phyloP scores from a whole-genome alignment of 2,888 invertebrate species.

The Gisinianus flammeolus region DNA sequence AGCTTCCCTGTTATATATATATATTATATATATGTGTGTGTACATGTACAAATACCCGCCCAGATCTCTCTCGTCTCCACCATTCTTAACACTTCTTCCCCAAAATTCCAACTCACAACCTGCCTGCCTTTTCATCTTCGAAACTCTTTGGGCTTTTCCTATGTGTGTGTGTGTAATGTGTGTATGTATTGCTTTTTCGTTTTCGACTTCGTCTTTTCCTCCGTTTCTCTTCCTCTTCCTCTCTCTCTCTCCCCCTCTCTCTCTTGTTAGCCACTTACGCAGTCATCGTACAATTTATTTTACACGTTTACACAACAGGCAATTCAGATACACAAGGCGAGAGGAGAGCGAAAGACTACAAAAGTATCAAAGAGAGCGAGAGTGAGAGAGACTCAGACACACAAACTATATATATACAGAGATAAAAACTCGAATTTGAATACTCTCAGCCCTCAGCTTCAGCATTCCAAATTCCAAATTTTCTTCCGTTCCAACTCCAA shows the following conservation, averaged over 20 bases:
- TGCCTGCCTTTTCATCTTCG: not conserved
- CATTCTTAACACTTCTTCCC: not conserved
- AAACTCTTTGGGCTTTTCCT: not conserved
- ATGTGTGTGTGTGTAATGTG: not conserved
- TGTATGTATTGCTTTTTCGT: constrained; percentile 25
- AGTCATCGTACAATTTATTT: constrained; percentile 11
- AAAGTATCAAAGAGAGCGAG: constrained; percentile 1
- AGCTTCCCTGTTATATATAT: not conserved
- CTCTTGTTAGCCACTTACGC: not conserved
- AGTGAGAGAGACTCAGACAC: not conserved
- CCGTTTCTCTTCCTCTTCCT: not conserved
- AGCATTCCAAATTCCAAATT: not conserved
- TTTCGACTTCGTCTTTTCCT: constrained; percentile 10
- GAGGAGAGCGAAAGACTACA: not conserved
- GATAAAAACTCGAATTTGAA: not conserved
- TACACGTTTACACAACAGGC: constrained; percentile 14
- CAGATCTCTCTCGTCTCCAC: not conserved
- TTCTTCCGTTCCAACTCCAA: not conserved
- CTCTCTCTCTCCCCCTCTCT: not conserved
- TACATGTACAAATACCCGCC: not conserved
- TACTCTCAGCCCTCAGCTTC: not conserved
- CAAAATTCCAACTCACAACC: not conserved
- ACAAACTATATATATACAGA: not conserved
- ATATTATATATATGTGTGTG: not conserved
- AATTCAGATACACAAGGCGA: not conserved